Percentiles rank a stretch among this genome's conserved stretches.
These are phyloP conservation scores for Halocaridina rubra DNA, from an alignment of 2,888 invertebrate species.

Conservation along the genomic window DNA sequence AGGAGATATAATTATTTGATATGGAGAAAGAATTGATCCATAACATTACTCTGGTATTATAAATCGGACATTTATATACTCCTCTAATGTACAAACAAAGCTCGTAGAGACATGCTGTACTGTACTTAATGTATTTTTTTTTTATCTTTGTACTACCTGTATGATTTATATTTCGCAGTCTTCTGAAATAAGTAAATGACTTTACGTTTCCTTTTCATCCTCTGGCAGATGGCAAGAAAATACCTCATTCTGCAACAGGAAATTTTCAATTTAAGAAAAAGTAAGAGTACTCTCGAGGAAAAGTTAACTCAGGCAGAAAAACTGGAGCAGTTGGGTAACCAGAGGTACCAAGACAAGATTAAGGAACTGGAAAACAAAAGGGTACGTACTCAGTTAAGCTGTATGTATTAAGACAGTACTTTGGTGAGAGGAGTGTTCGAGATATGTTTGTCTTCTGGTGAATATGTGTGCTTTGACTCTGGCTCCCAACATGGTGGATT, in stretches of 20 bases:
- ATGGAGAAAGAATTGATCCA: no score
- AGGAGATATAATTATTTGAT: no score
- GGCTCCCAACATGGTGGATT: no score
- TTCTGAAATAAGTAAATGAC: not conserved
- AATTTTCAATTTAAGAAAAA: slow-evolving; percentile 53
- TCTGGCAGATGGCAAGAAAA: slow-evolving; percentile 54
- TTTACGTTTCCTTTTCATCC: not conserved
- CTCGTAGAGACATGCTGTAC: not conserved
- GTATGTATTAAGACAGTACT: not conserved
- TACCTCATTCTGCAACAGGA: slow-evolving; percentile 58
- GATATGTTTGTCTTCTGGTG: no score
- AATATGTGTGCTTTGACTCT: no score
- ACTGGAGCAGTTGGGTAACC: slow-evolving; percentile 38
- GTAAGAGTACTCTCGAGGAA: slow-evolving; percentile 40
- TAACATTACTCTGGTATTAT: no score
- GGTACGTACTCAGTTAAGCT: not conserved
- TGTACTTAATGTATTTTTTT: not conserved
- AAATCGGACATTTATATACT: not conserved
- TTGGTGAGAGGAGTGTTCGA: not conserved
- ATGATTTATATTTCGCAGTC: not conserved
- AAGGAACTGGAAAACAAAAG: slow-evolving; percentile 46
- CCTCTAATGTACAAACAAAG: not conserved
- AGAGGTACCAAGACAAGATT: slow-evolving; percentile 53
- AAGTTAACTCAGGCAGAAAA: slow-evolving; percentile 49
- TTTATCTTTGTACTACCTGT: not conserved